Percentiles rank a stretch among this genome's conserved stretches.
These are phyloP conservation scores for Whitmania pigra DNA, from an alignment of 1,140 invertebrate genomes.

Conservation along the genomic window DNA sequence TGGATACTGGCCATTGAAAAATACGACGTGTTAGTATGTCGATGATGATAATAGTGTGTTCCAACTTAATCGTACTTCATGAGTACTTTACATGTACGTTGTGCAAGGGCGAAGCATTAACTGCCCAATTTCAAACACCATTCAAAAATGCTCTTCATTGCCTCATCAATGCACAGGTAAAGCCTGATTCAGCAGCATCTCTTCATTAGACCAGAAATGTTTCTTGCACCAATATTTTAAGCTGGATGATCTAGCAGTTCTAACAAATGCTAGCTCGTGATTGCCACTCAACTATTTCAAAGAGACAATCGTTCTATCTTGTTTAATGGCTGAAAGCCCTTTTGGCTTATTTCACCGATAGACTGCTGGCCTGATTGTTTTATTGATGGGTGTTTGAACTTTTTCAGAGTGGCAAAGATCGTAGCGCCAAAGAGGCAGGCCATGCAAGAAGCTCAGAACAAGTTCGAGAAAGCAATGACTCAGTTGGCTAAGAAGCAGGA, in stretches of 20 bases:
- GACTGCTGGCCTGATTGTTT: neutral
- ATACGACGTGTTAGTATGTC: conserved; percentile 38
- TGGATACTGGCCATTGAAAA: conserved; percentile 43
- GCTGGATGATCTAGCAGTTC: neutral
- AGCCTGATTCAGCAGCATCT: no score
- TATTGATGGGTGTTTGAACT: neutral
- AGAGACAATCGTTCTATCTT: neutral
- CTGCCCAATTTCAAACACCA: no score
- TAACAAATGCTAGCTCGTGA: neutral
- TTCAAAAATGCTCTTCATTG: no score
- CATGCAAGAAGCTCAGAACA: conserved; percentile 43
- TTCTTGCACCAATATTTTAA: neutral
- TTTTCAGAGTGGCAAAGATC: conserved; percentile 47
- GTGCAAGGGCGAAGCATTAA: no score
- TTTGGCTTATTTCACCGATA: no score
- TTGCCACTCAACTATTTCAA: neutral
- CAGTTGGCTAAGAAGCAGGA: conserved; percentile 75
- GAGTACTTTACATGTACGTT: no score
- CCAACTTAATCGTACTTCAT: no score
- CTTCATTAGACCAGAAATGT: neutral
- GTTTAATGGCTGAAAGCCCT: no score
- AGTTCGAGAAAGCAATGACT: conserved; percentile 73
- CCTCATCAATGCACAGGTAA: no score
- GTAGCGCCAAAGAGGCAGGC: conserved; percentile 84
- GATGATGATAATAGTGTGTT: neutral